Conservation (phyloP, 2,888 invertebrate species). For the Slavum lentiscoides region DNA sequence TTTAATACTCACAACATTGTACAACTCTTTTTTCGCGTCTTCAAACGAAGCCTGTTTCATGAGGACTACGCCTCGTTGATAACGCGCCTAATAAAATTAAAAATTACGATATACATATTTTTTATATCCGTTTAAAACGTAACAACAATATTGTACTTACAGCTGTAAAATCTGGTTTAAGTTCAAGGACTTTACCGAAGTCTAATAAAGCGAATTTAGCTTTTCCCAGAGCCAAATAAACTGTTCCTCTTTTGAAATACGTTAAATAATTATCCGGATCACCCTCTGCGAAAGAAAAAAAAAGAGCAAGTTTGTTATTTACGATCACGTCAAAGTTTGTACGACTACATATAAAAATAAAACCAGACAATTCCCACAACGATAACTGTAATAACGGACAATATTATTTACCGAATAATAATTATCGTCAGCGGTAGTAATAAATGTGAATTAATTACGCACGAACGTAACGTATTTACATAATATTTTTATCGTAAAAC, state of each 20-base stretch:
- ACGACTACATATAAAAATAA: no score
- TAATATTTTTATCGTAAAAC: no score
- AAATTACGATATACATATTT: neutral
- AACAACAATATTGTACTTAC: conserved; percentile 64
- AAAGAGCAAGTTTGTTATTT: no score
- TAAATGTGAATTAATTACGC: no score
- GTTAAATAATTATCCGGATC: conserved; percentile 95
- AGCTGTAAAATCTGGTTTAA: conserved; percentile 92
- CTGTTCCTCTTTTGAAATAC: conserved; percentile 92
- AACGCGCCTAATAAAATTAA: conserved; percentile 63
- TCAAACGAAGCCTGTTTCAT: conserved; percentile 86
- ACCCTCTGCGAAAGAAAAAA: conserved; percentile 71
- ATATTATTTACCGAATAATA: no score
- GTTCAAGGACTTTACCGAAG: conserved; percentile 85
- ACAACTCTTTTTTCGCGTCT: conserved; percentile 80
- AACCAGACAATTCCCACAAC: no score
- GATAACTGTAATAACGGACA: no score
- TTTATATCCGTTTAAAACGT: conserved; percentile 3
- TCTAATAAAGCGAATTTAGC: conserved; percentile 93
- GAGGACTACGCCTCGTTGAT: conserved; percentile 84
- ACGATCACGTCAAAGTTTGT: no score
- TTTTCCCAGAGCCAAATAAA: conserved; percentile 93
- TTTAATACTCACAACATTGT: conserved; percentile 75
- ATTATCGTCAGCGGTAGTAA: no score
- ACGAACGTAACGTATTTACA: no score